phyloP scores from a whole-genome alignment of 2,113 vertebrate species.

The Xiphophorus hellerii region DNA sequence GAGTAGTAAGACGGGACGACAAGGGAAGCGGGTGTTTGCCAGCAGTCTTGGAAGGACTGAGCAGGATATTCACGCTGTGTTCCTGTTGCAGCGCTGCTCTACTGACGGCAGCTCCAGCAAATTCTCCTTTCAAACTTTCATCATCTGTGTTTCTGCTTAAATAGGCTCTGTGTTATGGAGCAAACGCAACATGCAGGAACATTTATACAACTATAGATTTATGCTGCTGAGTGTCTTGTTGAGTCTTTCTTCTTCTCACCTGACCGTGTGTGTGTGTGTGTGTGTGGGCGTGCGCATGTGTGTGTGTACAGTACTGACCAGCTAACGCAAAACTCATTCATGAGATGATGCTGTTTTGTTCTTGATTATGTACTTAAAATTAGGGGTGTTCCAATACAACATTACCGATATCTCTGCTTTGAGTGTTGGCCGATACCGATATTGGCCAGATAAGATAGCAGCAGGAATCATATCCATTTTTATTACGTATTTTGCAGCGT shows the following conservation, averaged over 20 bases:
- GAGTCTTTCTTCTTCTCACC: background rate
- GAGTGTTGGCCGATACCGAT: no score
- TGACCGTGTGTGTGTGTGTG: background rate
- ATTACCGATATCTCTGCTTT: no score
- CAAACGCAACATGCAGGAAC: background rate
- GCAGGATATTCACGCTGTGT: conserved; percentile 57
- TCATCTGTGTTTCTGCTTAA: conserved; percentile 2
- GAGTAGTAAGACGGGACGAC: conserved; percentile 21
- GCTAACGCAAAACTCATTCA: background rate
- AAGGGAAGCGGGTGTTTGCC: conserved; percentile 41
- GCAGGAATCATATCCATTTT: no score
- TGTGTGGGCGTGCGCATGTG: no score
- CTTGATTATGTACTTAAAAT: background rate
- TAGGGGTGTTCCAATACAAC: no score
- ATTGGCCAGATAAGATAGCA: no score
- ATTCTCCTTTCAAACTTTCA: background rate
- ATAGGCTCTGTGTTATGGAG: background rate
- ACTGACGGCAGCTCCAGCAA: background rate
- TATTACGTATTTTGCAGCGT: no score
- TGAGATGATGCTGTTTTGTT: background rate
- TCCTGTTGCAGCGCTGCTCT: conserved; percentile 23
- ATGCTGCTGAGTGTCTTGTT: background rate
- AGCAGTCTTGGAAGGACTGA: conserved; percentile 20
- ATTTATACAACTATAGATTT: background rate
- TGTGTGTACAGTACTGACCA: no score